Evolutionary conservation across 2,113 vertebrate species (phyloP).

Genomic region (Oryzias celebensis): DNA sequence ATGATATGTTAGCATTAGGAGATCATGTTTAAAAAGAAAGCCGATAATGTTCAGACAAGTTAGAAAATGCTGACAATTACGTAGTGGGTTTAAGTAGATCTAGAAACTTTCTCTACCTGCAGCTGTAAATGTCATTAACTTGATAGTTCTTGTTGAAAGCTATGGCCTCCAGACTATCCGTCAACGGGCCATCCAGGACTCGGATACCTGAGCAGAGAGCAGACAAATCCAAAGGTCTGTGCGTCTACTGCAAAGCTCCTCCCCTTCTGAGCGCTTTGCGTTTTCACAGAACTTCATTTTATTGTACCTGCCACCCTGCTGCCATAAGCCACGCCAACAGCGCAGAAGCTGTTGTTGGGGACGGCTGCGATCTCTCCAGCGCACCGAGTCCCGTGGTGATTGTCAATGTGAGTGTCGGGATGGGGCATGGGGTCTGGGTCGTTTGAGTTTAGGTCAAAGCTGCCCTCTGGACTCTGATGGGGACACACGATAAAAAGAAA

Average conservation of each 20-base stretch:
- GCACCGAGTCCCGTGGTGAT: slow-evolving; percentile 95
- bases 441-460: slow-evolving; percentile 95
- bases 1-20: background rate
- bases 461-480: slow-evolving; percentile 90
- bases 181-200: slow-evolving; percentile 93
- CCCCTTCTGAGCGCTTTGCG: no score
- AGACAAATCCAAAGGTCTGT: background rate
- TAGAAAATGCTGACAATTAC: background rate
- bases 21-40: background rate
- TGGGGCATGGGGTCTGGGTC: slow-evolving; percentile 97
- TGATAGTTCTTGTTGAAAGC: slow-evolving; percentile 99
- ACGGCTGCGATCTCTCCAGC: slow-evolving; percentile 93
- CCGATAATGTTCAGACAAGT: background rate
- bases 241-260: background rate
- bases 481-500: background rate
- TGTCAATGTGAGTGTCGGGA: slow-evolving; percentile 85
- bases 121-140: slow-evolving; percentile 98
- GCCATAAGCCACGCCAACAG: slow-evolving; percentile 91
- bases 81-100: background rate
- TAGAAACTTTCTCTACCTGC: slow-evolving; percentile 80
- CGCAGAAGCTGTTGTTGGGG: slow-evolving; percentile 95
- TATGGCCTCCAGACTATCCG: slow-evolving; percentile 96
- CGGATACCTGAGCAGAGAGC: slow-evolving; percentile 85
- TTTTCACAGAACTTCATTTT: background rate
- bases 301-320: slow-evolving; percentile 89